Conservation (phyloP, 2,888 invertebrate genomes). For the Prionchulus punctatus region DNA sequence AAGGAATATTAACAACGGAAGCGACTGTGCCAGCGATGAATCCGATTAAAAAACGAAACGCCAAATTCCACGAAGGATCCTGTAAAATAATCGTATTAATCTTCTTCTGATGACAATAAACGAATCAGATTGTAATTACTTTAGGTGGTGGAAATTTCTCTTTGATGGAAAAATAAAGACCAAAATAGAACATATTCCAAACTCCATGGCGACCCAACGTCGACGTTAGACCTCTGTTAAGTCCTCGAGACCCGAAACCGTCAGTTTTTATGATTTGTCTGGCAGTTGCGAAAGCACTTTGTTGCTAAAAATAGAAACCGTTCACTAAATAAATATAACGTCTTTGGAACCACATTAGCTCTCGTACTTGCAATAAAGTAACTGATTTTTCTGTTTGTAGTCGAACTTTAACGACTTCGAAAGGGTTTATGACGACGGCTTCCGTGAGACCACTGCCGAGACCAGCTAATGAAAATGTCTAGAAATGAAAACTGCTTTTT, state of each 20-base stretch:
- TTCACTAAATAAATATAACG: neutral
- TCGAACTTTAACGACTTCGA: slow-evolving; percentile 77
- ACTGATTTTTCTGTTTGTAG: slow-evolving; percentile 1
- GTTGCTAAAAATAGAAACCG: slow-evolving; percentile 28
- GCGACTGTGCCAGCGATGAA: slow-evolving; percentile 71
- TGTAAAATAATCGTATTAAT: slow-evolving; percentile 13
- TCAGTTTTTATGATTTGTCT: slow-evolving; percentile 54
- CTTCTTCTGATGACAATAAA: neutral
- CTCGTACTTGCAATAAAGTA: neutral
- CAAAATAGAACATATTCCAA: slow-evolving; percentile 85
- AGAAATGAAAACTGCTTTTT: too few relatives aligned
- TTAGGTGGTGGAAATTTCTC: slow-evolving; percentile 39
- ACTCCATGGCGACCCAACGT: slow-evolving; percentile 74
- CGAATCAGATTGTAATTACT: slow-evolving; percentile 17
- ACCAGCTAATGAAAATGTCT: slow-evolving; percentile 76
- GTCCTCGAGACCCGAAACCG: slow-evolving; percentile 60
- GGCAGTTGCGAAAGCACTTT: slow-evolving; percentile 60
- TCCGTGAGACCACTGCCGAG: slow-evolving; percentile 76
- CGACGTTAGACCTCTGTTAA: slow-evolving; percentile 72
- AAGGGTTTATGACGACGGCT: slow-evolving; percentile 75
- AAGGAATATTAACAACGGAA: slow-evolving; percentile 76
- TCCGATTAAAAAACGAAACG: slow-evolving; percentile 51
- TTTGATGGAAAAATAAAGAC: slow-evolving; percentile 81
- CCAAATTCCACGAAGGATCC: slow-evolving; percentile 28
- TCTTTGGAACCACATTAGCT: neutral